These are phyloP conservation scores for Mormyrus proboscirostris DNA, from an alignment of 2,797 vertebrate genomes.

Conservation along the genomic window DNA sequence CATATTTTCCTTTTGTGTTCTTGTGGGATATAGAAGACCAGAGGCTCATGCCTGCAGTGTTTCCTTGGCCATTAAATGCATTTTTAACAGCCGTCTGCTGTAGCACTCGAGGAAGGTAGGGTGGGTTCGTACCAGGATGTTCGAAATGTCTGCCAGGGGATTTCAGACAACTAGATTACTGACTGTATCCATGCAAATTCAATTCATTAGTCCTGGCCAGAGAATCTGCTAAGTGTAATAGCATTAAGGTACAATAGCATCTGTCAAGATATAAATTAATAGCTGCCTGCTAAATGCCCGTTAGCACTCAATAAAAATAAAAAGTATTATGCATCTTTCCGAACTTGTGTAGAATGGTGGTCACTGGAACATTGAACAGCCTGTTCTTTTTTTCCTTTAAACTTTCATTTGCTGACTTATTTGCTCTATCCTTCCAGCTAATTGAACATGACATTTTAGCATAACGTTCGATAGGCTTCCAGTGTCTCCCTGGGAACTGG, in stretches of 20 bases:
- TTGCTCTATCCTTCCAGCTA: not conserved
- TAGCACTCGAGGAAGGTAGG: not conserved
- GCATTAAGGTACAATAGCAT: not conserved
- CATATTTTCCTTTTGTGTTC: not conserved
- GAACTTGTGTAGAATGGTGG: not conserved
- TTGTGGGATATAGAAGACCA: not conserved
- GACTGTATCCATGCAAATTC: slow-evolving; percentile 11
- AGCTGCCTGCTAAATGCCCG: not conserved
- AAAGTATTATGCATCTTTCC: not conserved
- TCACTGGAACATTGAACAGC: not conserved
- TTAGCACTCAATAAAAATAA: not conserved
- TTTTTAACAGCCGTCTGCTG: not conserved
- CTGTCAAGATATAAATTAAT: slow-evolving; percentile 1
- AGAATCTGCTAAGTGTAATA: not conserved
- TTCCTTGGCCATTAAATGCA: not conserved
- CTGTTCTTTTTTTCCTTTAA: not conserved
- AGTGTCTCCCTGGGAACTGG: not conserved
- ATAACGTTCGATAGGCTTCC: not conserved
- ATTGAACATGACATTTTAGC: not conserved
- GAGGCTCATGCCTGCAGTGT: not conserved
- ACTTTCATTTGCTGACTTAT: not conserved
- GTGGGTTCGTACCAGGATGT: not conserved
- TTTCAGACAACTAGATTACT: not conserved
- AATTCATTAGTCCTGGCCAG: not conserved
- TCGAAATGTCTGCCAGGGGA: not conserved